A percentile compares a stretch with the other conserved stretches of the same genome.
These are phyloP conservation scores for Pseudobourletiella spinata DNA, from an alignment of 1,140 invertebrate species.

Conservation along the genomic window DNA sequence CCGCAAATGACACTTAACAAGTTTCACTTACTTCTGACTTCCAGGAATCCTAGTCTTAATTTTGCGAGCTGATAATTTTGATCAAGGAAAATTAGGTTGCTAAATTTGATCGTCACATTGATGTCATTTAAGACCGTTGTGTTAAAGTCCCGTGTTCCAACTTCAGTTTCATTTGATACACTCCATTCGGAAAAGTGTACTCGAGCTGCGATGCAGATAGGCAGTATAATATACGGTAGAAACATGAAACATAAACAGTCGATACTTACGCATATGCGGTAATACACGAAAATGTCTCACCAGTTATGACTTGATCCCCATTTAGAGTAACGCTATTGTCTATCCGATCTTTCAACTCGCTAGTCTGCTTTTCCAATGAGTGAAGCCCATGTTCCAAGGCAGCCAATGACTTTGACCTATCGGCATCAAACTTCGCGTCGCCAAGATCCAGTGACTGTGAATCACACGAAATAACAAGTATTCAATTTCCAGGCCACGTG, in stretches of 20 bases:
- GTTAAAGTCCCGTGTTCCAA: neutral
- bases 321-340: neutral
- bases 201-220: neutral
- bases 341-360: neutral
- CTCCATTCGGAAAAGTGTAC: conserved; percentile 3
- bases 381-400: neutral
- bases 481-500: neutral
- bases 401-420: conserved; percentile 1
- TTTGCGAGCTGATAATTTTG: neutral
- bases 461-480: neutral
- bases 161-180: neutral
- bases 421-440: neutral
- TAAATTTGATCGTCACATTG: neutral
- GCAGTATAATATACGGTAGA: neutral
- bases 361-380: neutral
- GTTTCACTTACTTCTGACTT: neutral
- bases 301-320: neutral
- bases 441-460: neutral
- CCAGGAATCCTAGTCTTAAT: neutral
- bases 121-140: neutral
- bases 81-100: conserved; percentile 7
- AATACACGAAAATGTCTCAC: neutral
- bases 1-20: neutral
- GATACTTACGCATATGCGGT: neutral
- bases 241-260: neutral